Evolutionary conservation across 2,888 invertebrate genomes (phyloP), one percentile per base, ranked within the genome.

Genomic region (Cephonodes hylas): DNA sequence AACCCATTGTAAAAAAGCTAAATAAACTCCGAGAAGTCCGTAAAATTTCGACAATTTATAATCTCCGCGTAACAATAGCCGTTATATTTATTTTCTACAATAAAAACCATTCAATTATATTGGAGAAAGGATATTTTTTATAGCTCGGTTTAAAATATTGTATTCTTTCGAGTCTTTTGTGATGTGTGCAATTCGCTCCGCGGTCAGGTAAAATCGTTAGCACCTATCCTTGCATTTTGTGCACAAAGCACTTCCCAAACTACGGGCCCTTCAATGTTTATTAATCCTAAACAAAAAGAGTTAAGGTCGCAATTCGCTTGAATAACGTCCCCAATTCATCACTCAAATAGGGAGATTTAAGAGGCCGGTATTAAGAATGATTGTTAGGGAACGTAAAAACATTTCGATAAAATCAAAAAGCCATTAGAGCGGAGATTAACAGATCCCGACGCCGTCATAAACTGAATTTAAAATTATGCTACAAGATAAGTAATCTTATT

Each of bases 321-420:
- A 18, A 18, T 3, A 18, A 7, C 1, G 3, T 15, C 10, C 53
- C 53, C 31, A 53, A 53, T 53, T 31, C 53, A 53, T 53, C 53
- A 53, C 53, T 46, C 23, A 46, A 38, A 46, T 46, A 31, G 53
- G 53, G 18, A 53, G 53, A 53, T 53, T 53, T 53, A 53, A 53
- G 53, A 53, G 53, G 27, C 31, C 53, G 31, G 53, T 31, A 53
- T 44, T 22, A 44, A 20, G 44, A 20, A 44, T 38, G 38, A 44
- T 53, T 53, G 53, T 53, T 31, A 53, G 53, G 53, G 53, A 53
- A 53, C 53, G 18, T 53, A 53, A 53, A 53, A 53, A 53, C 53
- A 31, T 53, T 53, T 53, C 53, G 53, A 53, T 53, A 53, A 53
- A 53, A 53, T 53, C 53, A 53, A 53, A 53, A 53, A 53, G 53